Evolutionary conservation across 1,140 invertebrate species (phyloP), one percentile per base, ranked within the genome.

Genomic region (Drosophila tani): DNA sequence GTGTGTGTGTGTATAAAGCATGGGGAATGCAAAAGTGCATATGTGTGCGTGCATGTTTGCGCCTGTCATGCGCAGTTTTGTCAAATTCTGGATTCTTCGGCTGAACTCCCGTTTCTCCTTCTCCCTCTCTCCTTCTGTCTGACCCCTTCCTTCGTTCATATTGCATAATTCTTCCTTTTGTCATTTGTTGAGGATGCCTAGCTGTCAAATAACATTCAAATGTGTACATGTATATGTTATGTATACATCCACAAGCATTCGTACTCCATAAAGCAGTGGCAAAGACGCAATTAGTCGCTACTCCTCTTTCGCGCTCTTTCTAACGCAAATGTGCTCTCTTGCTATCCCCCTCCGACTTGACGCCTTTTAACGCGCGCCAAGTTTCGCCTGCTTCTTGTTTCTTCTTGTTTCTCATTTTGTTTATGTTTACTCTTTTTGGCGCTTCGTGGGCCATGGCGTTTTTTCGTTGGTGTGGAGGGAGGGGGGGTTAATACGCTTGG

Each of bases 251-350:
- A 38, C 32, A 21, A 17, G 35, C 32, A 56, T 56, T 56, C 53
- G 53, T 38, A 40, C 53, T 55, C 14, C 51, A 38, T 32, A 32
- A 12, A 12, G 12, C 24, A 14, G 27, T 45, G 27, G 50, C 40
- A 86, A 86, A 83, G 82, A 86, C 82, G 82, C 82, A 85, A 86
- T 85, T 85, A 85, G 58, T 63, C 78, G 45, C 24, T 57, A 58
- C 21, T 32, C 45, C 56, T 45, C 50, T 63, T 71, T 12, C 60
- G 59, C 74, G 56, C 74, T 55, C 68, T 81, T 64, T 78, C 46
- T 85, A 57, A 45, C 41, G 46, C 41, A 21, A 81, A 49, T 46
- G 45, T 75, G 50, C 29, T 49, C 38, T 83, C 69, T 38, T 64
- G 67, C 63, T 50, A 38, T 74, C 77, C 55, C 53, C 24, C 35